Evolutionary conservation across 2,888 invertebrate species (phyloP).

Genomic region (Abrostola triplasia): DNA sequence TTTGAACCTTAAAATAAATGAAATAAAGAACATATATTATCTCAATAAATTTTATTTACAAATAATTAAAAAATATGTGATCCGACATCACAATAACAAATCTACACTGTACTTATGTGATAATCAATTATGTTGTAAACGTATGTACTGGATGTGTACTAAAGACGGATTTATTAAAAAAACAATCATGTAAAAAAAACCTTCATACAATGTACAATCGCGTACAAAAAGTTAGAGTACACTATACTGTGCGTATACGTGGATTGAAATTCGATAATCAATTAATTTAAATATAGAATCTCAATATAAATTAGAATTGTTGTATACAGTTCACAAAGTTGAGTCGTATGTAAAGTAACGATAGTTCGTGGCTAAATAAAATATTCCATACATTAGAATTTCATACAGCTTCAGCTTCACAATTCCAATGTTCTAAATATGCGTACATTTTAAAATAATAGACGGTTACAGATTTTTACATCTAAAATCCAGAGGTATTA

Average conservation of each 20-base stretch:
- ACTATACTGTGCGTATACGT: conserved; percentile 28
- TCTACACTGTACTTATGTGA: conserved; percentile 63
- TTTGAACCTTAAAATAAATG: neutral
- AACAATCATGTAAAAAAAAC: conserved; percentile 37
- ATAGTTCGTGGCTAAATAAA: conserved; percentile 23
- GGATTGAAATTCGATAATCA: conserved; percentile 10
- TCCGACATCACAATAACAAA: conserved; percentile 73
- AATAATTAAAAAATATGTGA: conserved; percentile 80
- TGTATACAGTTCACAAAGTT: conserved; percentile 18
- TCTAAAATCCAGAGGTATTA: conserved; percentile 80
- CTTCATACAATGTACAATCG: conserved; percentile 28
- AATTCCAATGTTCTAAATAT: conserved; percentile 16
- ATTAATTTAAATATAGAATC: conserved; percentile 5
- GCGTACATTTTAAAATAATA: conserved; percentile 30
- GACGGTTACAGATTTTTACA: conserved; percentile 52
- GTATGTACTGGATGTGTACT: conserved; percentile 54
- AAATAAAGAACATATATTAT: conserved; percentile 44
- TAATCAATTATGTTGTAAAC: conserved; percentile 52
- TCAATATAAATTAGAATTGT: conserved; percentile 21
- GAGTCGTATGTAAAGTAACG: conserved; percentile 1
- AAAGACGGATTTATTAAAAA: conserved; percentile 38
- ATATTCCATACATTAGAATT: conserved; percentile 18
- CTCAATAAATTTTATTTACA: conserved; percentile 79
- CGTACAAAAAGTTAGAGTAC: conserved; percentile 34
- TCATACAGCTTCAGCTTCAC: no score